These are phyloP conservation scores for Ammodytes dubius DNA, from an alignment of 2,113 vertebrate genomes.

Conservation along the genomic window DNA sequence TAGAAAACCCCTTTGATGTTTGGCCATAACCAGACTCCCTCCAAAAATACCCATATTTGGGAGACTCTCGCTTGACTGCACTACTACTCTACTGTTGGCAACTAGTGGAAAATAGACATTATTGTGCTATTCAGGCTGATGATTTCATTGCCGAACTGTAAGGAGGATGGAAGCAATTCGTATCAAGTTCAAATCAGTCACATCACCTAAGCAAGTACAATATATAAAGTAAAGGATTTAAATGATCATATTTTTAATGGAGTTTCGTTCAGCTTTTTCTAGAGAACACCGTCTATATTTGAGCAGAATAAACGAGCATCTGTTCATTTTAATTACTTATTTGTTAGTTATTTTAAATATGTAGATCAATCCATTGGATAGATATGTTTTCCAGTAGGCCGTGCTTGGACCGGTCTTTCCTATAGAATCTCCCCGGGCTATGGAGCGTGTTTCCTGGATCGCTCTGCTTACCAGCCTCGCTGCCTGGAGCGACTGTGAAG, in stretches of 20 bases:
- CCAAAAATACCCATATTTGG: no score
- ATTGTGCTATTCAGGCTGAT: no score
- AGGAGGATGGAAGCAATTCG: fast-evolving
- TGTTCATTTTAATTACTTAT: background rate
- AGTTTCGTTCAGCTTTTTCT: background rate
- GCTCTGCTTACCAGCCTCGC: slow-evolving; percentile 63
- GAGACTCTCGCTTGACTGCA: no score
- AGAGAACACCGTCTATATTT: fast-evolving
- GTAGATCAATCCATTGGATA: fast-evolving
- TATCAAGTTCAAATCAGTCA: fast-evolving
- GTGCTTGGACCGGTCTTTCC: slow-evolving; percentile 14
- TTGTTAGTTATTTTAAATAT: no score
- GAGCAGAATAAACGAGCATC: background rate
- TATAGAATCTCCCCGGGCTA: fast-evolving
- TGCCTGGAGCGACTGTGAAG: slow-evolving; percentile 70
- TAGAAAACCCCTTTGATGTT: no score
- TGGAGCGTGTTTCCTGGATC: background rate
- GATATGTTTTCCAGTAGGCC: slow-evolving; percentile 21
- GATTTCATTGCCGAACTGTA: slow-evolving; percentile 30
- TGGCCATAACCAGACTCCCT: no score
- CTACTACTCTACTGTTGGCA: no score
- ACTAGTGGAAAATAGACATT: no score
- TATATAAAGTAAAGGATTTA: no score
- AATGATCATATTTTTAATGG: background rate
- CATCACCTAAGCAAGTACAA: no score